phyloP scores from a whole-genome alignment of 1,140 invertebrate genomes.

The Melanaphis sacchari region DNA sequence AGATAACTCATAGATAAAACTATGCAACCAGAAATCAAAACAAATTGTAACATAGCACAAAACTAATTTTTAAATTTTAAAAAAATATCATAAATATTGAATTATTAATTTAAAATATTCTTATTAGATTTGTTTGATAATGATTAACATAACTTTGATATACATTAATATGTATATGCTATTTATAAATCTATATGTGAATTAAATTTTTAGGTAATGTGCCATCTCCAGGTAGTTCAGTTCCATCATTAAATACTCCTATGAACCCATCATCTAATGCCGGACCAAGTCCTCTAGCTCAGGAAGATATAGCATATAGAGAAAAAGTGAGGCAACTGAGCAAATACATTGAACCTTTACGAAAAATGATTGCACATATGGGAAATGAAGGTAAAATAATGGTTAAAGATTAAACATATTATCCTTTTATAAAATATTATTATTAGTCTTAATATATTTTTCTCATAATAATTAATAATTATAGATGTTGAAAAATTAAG shows the following conservation, averaged over 20 bases:
- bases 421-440: constrained; percentile 58
- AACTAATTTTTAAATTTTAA: background rate
- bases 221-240: constrained; percentile 72
- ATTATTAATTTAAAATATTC: background rate
- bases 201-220: constrained; percentile 7
- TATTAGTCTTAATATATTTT: constrained; percentile 40
- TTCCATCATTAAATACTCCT: constrained; percentile 77
- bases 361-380: constrained; percentile 84
- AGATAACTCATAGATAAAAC: too few relatives aligned
- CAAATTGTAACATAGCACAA: too few relatives aligned
- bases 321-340: constrained; percentile 91
- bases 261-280: constrained; percentile 69
- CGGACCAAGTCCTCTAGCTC: constrained; percentile 72
- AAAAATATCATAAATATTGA: background rate
- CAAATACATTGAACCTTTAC: constrained; percentile 91
- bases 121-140: background rate
- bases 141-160: background rate
- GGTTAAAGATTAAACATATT: constrained; percentile 63
- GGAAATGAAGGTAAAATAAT: constrained; percentile 75
- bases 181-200: background rate
- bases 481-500: constrained; percentile 83
- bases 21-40: background rate
- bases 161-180: background rate
- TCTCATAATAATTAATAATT: constrained; percentile 56
- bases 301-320: constrained; percentile 87